phyloP scores from a whole-genome alignment of 2,888 invertebrate species.

The Mystacides longicornis region DNA sequence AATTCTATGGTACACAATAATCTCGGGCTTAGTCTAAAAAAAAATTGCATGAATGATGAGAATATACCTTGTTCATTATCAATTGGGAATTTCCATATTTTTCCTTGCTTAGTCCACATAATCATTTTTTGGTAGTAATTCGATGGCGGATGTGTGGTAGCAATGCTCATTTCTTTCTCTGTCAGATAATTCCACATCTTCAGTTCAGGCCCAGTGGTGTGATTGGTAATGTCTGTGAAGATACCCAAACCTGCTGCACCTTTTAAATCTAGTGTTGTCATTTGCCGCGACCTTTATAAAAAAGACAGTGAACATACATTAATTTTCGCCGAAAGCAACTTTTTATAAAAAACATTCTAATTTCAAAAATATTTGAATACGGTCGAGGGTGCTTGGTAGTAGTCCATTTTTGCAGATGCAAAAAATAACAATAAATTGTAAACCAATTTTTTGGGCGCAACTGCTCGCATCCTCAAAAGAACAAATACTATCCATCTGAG shows the following conservation, averaged over 20 bases:
- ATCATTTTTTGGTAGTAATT: slow-evolving; percentile 94
- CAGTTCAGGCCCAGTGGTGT: slow-evolving; percentile 42
- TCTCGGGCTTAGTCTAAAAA: too few relatives aligned
- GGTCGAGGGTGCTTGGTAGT: too few relatives aligned
- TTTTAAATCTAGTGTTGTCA: slow-evolving; percentile 50
- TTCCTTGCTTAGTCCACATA: slow-evolving; percentile 88
- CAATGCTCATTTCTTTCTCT: slow-evolving; percentile 58
- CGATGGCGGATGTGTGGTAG: slow-evolving; percentile 63
- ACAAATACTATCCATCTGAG: too few relatives aligned
- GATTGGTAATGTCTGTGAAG: slow-evolving; percentile 42
- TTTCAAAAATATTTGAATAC: too few relatives aligned
- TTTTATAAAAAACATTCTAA: neutral
- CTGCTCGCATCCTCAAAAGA: too few relatives aligned
- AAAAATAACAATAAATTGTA: too few relatives aligned
- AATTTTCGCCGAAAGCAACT: too few relatives aligned
- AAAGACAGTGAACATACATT: too few relatives aligned
- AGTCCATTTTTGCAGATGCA: too few relatives aligned
- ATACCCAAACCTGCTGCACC: slow-evolving; percentile 56
- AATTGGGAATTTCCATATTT: slow-evolving; percentile 95
- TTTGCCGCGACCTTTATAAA: neutral
- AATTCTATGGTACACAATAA: too few relatives aligned
- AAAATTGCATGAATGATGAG: too few relatives aligned
- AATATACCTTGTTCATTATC: slow-evolving; percentile 91
- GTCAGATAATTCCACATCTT: slow-evolving; percentile 63
- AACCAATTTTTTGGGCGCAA: too few relatives aligned